These are phyloP conservation scores for Spheniscus mendiculus DNA, from an alignment of 2,113 vertebrate species.

Conservation along the genomic window DNA sequence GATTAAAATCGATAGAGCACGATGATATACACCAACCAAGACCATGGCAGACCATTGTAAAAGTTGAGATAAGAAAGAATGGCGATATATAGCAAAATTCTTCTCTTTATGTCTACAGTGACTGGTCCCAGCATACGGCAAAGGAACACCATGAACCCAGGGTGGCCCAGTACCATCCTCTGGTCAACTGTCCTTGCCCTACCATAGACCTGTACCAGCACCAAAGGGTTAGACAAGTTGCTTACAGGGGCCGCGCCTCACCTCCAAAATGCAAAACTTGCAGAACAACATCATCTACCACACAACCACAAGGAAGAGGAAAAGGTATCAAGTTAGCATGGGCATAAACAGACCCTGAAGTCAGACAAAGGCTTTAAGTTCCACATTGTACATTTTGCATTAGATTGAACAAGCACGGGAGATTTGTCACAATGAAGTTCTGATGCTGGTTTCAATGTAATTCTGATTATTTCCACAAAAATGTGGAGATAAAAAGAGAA, in stretches of 20 bases:
- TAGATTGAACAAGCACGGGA: not conserved
- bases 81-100: not conserved
- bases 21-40: not conserved
- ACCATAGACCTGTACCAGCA: not conserved
- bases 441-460: not conserved
- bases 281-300: not conserved
- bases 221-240: not conserved
- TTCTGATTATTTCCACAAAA: not conserved
- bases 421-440: not conserved
- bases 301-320: not conserved
- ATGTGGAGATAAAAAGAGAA: not conserved
- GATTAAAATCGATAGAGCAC: not conserved
- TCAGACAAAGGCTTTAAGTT: not conserved
- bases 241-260: not conserved
- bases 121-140: fast-evolving
- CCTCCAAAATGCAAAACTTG: not conserved
- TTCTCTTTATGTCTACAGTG: not conserved
- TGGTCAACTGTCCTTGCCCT: not conserved
- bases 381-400: not conserved
- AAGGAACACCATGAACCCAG: not conserved
- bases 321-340: not conserved
- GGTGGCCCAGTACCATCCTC: not conserved
- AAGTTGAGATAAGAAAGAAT: not conserved
- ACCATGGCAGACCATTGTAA: not conserved
- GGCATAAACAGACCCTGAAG: not conserved